Percentiles rank a stretch among this genome's conserved stretches.
These are phyloP conservation scores for Eufriesea mexicana DNA, from an alignment of 1,140 invertebrate species.

Conservation along the genomic window DNA sequence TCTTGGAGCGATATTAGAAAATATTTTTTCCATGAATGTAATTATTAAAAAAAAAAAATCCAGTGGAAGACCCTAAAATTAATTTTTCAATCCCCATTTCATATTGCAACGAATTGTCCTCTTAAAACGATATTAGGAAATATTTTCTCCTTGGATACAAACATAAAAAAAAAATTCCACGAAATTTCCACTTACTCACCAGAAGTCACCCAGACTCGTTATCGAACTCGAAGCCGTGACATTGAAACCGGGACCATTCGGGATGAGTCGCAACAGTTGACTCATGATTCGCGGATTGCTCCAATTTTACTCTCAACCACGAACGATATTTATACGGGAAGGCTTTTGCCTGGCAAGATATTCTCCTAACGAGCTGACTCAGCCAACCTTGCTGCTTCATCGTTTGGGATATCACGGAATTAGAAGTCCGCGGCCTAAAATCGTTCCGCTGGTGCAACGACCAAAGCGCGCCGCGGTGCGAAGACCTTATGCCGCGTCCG, in stretches of 20 bases:
- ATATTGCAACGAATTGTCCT: too few species aligned
- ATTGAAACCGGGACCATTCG: background rate
- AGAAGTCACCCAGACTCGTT: background rate
- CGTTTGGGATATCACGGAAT: conserved; percentile 36
- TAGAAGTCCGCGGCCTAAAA: conserved; percentile 40
- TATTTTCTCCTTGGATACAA: too few species aligned
- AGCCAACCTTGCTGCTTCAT: conserved; percentile 27
- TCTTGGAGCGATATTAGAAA: too few species aligned
- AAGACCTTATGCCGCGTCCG: background rate
- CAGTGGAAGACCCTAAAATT: too few species aligned
- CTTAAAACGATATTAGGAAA: too few species aligned
- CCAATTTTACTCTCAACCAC: conserved; percentile 23
- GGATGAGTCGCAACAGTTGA: conserved; percentile 23
- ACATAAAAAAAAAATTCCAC: background rate
- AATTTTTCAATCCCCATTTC: too few species aligned
- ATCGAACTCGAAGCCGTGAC: background rate
- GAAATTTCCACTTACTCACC: background rate
- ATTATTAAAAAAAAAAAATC: too few species aligned
- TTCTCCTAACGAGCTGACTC: conserved; percentile 41
- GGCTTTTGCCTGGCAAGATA: background rate
- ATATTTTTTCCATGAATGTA: too few species aligned
- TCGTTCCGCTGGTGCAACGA: conserved; percentile 22
- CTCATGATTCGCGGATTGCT: conserved; percentile 40
- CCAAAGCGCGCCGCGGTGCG: conserved; percentile 5
- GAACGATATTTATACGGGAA: conserved; percentile 31